A percentile compares a stretch with the other conserved stretches of the same genome.
Conservation (phyloP, 2,888 invertebrate species). For the Amphipyra tragopoginis region DNA sequence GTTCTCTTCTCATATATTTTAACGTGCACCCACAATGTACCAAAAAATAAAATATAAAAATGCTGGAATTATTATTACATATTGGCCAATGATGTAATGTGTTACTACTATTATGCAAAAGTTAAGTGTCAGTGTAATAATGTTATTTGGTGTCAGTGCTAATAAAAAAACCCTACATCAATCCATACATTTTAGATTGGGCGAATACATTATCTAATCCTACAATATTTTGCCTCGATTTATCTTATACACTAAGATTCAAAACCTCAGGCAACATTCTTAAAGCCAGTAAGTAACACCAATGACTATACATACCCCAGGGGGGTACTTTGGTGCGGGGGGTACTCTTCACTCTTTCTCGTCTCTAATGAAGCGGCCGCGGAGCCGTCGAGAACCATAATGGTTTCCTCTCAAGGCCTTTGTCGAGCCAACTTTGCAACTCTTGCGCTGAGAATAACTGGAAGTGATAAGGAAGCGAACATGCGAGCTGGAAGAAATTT, state of each 20-base stretch:
- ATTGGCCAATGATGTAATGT: too few relatives aligned
- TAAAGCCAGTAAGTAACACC: slow-evolving; percentile 23
- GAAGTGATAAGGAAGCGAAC: slow-evolving; percentile 74
- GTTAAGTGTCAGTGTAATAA: too few relatives aligned
- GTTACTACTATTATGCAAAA: too few relatives aligned
- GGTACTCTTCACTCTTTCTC: slow-evolving; percentile 66
- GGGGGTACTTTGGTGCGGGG: slow-evolving; percentile 25
- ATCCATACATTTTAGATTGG: too few relatives aligned
- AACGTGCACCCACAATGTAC: too few relatives aligned
- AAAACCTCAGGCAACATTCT: slow-evolving; percentile 8
- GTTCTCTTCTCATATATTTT: too few relatives aligned
- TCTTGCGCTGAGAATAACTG: slow-evolving; percentile 76
- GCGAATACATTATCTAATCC: too few relatives aligned
- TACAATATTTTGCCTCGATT: too few relatives aligned
- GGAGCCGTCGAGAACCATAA: slow-evolving; percentile 83
- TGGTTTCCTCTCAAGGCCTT: slow-evolving; percentile 87
- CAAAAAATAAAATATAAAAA: too few relatives aligned
- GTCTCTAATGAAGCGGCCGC: slow-evolving; percentile 84
- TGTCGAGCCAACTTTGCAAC: slow-evolving; percentile 84
- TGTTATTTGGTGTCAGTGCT: too few relatives aligned
- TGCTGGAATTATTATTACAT: too few relatives aligned
- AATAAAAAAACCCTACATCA: too few relatives aligned
- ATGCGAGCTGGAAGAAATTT: slow-evolving; percentile 51
- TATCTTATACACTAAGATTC: neutral
- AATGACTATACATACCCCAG: slow-evolving; percentile 15